These are phyloP conservation scores for Tetranychus cinnabarinus DNA, from an alignment of 1,140 invertebrate genomes.

Conservation along the genomic window DNA sequence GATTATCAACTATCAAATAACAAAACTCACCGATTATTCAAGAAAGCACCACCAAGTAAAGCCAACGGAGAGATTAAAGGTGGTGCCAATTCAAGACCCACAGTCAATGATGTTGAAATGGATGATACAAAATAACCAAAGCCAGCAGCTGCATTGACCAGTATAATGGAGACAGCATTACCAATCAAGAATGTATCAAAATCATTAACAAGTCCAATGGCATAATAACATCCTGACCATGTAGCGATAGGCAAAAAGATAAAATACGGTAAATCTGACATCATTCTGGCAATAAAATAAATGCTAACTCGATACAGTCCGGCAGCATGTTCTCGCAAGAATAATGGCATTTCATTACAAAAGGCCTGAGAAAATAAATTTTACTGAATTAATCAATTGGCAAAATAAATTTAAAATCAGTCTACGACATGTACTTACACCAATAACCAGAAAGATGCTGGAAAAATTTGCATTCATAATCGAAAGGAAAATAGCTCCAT, in stretches of 20 bases:
- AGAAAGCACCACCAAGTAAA: background rate
- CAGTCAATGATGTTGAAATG: background rate
- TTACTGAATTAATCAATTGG: too few relatives aligned
- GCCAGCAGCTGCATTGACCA: background rate
- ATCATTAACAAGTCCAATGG: background rate
- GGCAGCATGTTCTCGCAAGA: background rate
- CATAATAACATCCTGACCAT: background rate
- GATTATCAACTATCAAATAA: background rate
- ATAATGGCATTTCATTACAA: background rate
- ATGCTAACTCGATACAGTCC: constrained; percentile 27
- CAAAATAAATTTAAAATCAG: too few relatives aligned
- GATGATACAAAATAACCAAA: background rate
- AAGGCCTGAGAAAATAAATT: background rate
- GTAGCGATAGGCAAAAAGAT: background rate
- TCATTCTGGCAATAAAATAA: constrained; percentile 19
- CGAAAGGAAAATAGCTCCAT: constrained; percentile 77
- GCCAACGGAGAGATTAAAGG: background rate
- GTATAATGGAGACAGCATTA: background rate
- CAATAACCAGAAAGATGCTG: background rate
- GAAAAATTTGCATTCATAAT: constrained; percentile 71
- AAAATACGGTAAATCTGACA: background rate
- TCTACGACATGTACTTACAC: background rate
- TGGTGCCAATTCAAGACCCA: background rate
- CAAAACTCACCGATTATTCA: constrained; percentile 7
- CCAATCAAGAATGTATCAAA: background rate